These are phyloP conservation scores for Melitaea athalia DNA, from an alignment of 2,888 invertebrate genomes.

Conservation along the genomic window DNA sequence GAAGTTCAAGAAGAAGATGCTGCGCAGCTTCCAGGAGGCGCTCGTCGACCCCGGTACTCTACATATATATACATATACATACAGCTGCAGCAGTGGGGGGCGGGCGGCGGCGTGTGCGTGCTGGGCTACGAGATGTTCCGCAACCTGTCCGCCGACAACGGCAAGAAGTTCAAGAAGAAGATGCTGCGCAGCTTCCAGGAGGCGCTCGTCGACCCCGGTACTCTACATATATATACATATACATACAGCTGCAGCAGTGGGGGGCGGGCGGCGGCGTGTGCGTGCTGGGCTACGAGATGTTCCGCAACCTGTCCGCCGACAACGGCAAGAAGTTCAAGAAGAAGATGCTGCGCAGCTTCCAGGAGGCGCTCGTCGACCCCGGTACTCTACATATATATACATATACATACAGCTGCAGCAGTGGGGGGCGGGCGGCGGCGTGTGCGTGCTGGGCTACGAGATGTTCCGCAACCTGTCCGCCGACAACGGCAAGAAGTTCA, in stretches of 20 bases:
- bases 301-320: slow-evolving; percentile 88
- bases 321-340: slow-evolving; percentile 86
- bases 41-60: slow-evolving; percentile 73
- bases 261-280: slow-evolving; percentile 92
- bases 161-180: slow-evolving; percentile 87
- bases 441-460: slow-evolving; percentile 96
- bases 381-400: too few relatives aligned
- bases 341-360: slow-evolving; percentile 87
- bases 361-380: slow-evolving; percentile 83
- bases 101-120: slow-evolving; percentile 93
- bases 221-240: too few relatives aligned
- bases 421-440: slow-evolving; percentile 93
- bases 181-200: slow-evolving; percentile 87
- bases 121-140: slow-evolving; percentile 98
- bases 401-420: slow-evolving; percentile 82
- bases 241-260: slow-evolving; percentile 88
- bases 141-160: slow-evolving; percentile 85
- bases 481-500: slow-evolving; percentile 84
- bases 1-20: slow-evolving; percentile 88
- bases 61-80: too few relatives aligned
- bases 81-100: slow-evolving; percentile 89
- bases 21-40: slow-evolving; percentile 85
- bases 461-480: slow-evolving; percentile 93
- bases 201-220: slow-evolving; percentile 79
- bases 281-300: slow-evolving; percentile 98